Percentiles rank a stretch among this genome's conserved stretches.
phyloP scores from a whole-genome alignment of 92 coral and sea anemone species.

The Zoanthus gigantus region DNA sequence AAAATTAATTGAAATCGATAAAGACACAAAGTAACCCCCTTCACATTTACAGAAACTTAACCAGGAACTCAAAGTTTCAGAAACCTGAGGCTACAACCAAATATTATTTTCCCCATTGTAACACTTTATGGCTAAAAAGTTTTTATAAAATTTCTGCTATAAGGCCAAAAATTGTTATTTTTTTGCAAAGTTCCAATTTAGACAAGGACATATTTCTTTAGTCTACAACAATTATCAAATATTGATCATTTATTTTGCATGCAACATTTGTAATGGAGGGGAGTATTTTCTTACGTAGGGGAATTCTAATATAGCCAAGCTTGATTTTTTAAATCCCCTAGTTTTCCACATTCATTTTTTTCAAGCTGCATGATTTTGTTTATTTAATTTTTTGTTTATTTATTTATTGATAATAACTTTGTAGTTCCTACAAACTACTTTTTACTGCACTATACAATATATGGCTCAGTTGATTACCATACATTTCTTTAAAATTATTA shows the following conservation, averaged over 20 bases:
- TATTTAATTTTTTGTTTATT: neutral
- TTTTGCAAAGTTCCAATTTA: too few species aligned
- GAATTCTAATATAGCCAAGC: constrained; percentile 3
- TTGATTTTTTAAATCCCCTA: constrained; percentile 1
- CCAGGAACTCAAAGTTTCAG: too few species aligned
- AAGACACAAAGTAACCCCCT: neutral
- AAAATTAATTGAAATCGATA: neutral
- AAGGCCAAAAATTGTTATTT: too few species aligned
- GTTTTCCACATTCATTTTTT: neutral
- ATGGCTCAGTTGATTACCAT: neutral
- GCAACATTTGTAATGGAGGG: constrained; percentile 20
- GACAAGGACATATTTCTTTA: too few species aligned
- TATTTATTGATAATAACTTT: too few species aligned
- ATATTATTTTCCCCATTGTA: too few species aligned
- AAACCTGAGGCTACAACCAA: too few species aligned
- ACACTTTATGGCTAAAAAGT: too few species aligned
- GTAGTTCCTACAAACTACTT: too few species aligned
- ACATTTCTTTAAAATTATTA: neutral
- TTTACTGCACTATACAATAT: too few species aligned
- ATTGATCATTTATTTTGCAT: constrained; percentile 9
- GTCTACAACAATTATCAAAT: neutral
- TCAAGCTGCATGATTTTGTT: constrained; percentile 1
- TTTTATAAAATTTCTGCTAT: too few species aligned
- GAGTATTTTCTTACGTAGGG: neutral
- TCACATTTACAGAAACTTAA: neutral